Evolutionary conservation across 2,113 vertebrate genomes (phyloP), one percentile per base, ranked within the genome.

Genomic region (Barnardius zonarius): DNA sequence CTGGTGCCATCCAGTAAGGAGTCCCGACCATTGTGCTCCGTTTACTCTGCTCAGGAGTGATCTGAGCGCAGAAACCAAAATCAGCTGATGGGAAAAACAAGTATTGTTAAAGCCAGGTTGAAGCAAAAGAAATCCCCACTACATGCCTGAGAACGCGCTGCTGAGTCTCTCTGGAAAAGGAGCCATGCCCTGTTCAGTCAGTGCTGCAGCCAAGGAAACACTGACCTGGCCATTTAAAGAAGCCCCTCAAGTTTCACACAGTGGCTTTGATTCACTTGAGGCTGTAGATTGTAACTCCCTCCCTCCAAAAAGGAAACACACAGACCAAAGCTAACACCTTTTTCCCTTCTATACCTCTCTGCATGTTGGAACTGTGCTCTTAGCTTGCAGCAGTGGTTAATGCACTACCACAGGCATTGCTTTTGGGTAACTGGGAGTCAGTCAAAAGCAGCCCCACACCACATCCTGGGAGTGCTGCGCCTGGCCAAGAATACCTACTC

Each of bases 11-110:
- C 99, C 99, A 99, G 92, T 99, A 99, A 39, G 99, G 99, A 10
- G 99, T 99, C 43, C 99, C 99, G 28, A 99, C 99, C 99, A 99
- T 99, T 41, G 99, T 99, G 97, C 99, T 99, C 94, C 99, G 98
- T 97, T 99, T 99, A 98, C 99, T 99, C 97, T 99, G 99, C 96
- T 99, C 99, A 13, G 99, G 99, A 31, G 99, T 99, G 97, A 99
- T 99, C 97, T 99, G 99, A 95, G 99, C 99, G 57, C 99, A 99
- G 98, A 99, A 99, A 94, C 99, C 99, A 94, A 99, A 99, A 97
- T 99, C 99, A 97, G 99, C 99, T 99, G 96, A 89, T 97, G 86
- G 95, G 75, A 92, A 88, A 95, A 92, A 48, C 14, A 66, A 68
- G 64, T n/a, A 46, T 8, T 17, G 51, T 97, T 93, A 98, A 81